phyloP scores from a whole-genome alignment of 2,888 invertebrate species.

The Melinaea marsaeus region DNA sequence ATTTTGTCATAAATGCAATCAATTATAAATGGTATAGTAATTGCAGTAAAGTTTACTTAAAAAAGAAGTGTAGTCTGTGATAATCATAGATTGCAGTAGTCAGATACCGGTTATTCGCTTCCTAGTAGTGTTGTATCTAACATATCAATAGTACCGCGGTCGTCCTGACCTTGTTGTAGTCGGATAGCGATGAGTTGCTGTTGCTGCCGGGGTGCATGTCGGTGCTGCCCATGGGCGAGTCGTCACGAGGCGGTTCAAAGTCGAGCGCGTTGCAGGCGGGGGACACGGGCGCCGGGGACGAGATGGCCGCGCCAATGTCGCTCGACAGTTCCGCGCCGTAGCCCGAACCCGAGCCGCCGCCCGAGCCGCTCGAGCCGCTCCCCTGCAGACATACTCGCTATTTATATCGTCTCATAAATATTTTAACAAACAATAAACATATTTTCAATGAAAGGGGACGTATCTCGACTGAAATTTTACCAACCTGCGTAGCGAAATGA shows the following conservation, averaged over 20 bases:
- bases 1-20: too few relatives aligned
- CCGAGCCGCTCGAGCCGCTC: conserved; percentile 38
- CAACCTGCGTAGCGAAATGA: conserved; percentile 36
- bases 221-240: conserved; percentile 46
- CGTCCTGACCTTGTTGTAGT: conserved; percentile 59
- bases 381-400: neutral
- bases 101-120: too few relatives aligned
- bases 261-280: conserved; percentile 84
- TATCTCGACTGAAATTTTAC: neutral
- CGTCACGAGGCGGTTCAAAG: conserved; percentile 81
- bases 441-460: neutral
- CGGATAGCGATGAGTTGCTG: conserved; percentile 54
- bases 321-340: conserved; percentile 85
- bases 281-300: conserved; percentile 83
- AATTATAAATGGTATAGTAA: too few relatives aligned
- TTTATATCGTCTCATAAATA: neutral
- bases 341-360: conserved; percentile 38
- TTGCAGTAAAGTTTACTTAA: too few relatives aligned
- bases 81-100: too few relatives aligned
- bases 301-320: conserved; percentile 88
- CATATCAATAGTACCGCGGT: too few relatives aligned
- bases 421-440: neutral
- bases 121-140: too few relatives aligned
- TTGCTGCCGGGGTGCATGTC: conserved; percentile 52
- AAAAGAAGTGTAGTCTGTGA: too few relatives aligned